Evolutionary conservation across 2,797 vertebrate species (phyloP).

Genomic region (Tinamus major): DNA sequence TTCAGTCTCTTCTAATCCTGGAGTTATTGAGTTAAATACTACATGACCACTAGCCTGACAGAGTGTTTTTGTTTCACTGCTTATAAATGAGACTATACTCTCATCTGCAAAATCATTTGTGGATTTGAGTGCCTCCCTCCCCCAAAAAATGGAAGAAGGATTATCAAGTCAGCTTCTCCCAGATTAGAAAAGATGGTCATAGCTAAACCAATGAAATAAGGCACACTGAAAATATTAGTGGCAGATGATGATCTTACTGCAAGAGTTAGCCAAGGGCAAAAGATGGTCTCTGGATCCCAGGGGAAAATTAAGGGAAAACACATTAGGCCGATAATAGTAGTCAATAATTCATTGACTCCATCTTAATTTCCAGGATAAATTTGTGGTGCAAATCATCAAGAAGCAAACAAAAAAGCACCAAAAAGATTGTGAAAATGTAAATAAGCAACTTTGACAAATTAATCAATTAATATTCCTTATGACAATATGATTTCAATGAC

Average conservation of each 20-base stretch:
- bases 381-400: not conserved
- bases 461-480: not conserved
- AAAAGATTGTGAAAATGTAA: not conserved
- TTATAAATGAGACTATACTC: not conserved
- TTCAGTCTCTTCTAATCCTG: not conserved
- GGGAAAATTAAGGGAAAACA: not conserved
- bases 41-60: not conserved
- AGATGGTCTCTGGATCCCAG: not conserved
- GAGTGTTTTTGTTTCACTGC: not conserved
- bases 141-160: not conserved
- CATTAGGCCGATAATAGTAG: not conserved
- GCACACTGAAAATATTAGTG: not conserved
- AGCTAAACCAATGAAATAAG: not conserved
- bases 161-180: not conserved
- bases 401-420: not conserved
- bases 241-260: not conserved
- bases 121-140: not conserved
- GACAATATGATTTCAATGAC: not conserved
- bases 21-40: not conserved
- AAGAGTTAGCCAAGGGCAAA: not conserved
- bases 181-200: not conserved
- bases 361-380: not conserved
- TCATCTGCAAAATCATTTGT: not conserved
- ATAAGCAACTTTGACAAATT: not conserved
- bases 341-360: not conserved